A percentile compares a stretch with the other conserved stretches of the same genome.
phyloP scores from a whole-genome alignment of 2,113 vertebrate species.

The Donacobius atricapilla region DNA sequence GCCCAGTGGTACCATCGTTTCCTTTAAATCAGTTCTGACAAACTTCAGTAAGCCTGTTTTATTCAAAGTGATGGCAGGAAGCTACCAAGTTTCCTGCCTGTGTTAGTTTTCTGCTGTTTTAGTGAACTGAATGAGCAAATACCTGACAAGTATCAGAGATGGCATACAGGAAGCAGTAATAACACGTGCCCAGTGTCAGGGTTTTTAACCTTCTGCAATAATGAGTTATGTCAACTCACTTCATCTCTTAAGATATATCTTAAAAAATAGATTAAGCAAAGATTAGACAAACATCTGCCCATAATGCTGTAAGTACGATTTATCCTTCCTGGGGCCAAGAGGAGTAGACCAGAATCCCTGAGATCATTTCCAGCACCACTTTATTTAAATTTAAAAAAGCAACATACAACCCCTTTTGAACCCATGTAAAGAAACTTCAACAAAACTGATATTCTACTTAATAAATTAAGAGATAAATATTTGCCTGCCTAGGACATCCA shows the following conservation, averaged over 20 bases:
- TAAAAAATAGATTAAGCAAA: slow-evolving; percentile 35
- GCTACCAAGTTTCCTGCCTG: not conserved
- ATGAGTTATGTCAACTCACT: slow-evolving; percentile 14
- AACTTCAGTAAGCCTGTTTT: not conserved
- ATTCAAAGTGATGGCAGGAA: not conserved
- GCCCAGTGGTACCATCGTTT: not conserved
- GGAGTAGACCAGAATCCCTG: not conserved
- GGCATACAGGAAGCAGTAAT: not conserved
- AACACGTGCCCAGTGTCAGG: not conserved
- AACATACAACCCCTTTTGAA: not conserved
- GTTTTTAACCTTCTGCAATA: slow-evolving; percentile 12
- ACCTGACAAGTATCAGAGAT: not conserved
- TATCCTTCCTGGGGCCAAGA: slow-evolving; percentile 1
- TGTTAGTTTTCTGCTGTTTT: not conserved
- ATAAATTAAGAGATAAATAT: not conserved
- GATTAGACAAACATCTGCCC: slow-evolving; percentile 37
- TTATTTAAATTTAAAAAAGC: not conserved
- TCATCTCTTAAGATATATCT: not conserved
- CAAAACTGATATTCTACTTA: not conserved
- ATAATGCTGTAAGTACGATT: not conserved
- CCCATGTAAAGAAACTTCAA: not conserved
- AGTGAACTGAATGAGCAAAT: not conserved
- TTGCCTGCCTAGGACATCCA: not conserved
- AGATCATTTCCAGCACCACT: not conserved
- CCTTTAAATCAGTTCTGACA: not conserved